Conservation (phyloP, 2,797 vertebrate genomes). For the Sebastes itinus region DNA sequence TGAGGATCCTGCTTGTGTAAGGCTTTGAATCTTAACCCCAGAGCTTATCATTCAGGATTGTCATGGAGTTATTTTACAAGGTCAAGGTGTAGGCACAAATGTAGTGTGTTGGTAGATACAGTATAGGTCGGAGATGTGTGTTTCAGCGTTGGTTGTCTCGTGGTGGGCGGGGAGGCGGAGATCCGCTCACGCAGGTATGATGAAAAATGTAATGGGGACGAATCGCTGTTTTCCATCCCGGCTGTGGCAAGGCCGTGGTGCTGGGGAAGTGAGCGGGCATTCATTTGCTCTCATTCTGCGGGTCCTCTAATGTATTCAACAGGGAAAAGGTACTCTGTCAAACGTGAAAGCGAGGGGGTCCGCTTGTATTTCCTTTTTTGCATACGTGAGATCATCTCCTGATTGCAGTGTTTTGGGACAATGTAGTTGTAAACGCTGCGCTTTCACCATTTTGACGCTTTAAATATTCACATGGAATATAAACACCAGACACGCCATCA, state of each 20-base stretch:
- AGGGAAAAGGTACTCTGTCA: slow-evolving; percentile 74
- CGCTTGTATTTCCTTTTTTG: slow-evolving; percentile 71
- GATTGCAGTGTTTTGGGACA: slow-evolving; percentile 77
- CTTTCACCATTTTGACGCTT: slow-evolving; percentile 58
- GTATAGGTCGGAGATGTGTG: slow-evolving; percentile 21
- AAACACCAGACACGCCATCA: slow-evolving; percentile 39
- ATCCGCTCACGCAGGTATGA: slow-evolving; percentile 57
- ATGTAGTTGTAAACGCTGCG: slow-evolving; percentile 60
- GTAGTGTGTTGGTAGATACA: slow-evolving; percentile 17
- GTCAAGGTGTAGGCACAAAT: slow-evolving; percentile 46
- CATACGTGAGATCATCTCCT: slow-evolving; percentile 73
- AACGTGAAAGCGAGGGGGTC: slow-evolving; percentile 71
- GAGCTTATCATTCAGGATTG: slow-evolving; percentile 46
- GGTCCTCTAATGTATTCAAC: slow-evolving; percentile 81
- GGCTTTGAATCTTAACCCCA: slow-evolving; percentile 25
- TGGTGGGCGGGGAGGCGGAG: slow-evolving; percentile 39
- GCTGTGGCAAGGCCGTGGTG: slow-evolving; percentile 38
- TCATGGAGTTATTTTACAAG: slow-evolving; percentile 23
- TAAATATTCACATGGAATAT: slow-evolving; percentile 68
- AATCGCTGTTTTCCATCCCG: slow-evolving; percentile 62
- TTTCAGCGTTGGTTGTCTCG: slow-evolving; percentile 13
- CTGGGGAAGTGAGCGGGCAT: slow-evolving; percentile 69
- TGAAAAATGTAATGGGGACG: slow-evolving; percentile 71
- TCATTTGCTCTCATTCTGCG: slow-evolving; percentile 73
- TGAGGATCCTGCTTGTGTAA: slow-evolving; percentile 13